Evolutionary conservation across 2,888 invertebrate genomes (phyloP).

Genomic region (Lasioglossum marginatum): DNA sequence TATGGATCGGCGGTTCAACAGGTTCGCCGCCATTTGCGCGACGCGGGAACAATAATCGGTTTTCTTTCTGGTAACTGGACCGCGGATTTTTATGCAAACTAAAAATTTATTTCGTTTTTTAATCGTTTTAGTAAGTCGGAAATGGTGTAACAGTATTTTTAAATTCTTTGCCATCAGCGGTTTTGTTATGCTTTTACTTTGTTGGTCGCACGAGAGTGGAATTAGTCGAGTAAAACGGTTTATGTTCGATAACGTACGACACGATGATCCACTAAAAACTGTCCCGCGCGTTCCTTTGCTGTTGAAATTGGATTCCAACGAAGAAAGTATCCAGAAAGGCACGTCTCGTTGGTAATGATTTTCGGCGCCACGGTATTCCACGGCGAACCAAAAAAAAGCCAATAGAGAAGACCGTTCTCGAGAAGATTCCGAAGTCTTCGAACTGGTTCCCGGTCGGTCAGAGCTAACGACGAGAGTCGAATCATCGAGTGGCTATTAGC

Average conservation of each 20-base stretch:
- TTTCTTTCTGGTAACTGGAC: neutral
- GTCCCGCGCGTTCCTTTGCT: neutral
- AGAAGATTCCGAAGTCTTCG: constrained; percentile 42
- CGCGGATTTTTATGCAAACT: neutral
- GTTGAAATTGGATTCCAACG: neutral
- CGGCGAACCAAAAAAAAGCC: constrained; percentile 5
- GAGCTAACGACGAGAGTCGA: constrained; percentile 55
- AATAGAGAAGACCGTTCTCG: constrained; percentile 21
- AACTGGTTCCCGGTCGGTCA: constrained; percentile 32
- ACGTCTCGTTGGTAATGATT: constrained; percentile 1
- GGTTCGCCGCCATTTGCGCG: neutral
- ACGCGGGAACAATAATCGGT: neutral
- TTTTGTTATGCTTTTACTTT: neutral
- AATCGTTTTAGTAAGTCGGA: neutral
- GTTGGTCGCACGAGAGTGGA: neutral
- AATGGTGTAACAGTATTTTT: neutral
- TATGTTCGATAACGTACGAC: neutral
- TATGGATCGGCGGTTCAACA: neutral
- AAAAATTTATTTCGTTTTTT: neutral
- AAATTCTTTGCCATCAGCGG: neutral
- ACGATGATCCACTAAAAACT: neutral
- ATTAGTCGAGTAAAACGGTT: neutral
- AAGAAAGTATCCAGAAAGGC: neutral
- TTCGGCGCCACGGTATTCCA: neutral
- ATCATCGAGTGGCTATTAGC: constrained; percentile 62